Base-by-base conservation (phyloP, 2,113 vertebrate species). In the Clarias macrocephalus region DNA sequence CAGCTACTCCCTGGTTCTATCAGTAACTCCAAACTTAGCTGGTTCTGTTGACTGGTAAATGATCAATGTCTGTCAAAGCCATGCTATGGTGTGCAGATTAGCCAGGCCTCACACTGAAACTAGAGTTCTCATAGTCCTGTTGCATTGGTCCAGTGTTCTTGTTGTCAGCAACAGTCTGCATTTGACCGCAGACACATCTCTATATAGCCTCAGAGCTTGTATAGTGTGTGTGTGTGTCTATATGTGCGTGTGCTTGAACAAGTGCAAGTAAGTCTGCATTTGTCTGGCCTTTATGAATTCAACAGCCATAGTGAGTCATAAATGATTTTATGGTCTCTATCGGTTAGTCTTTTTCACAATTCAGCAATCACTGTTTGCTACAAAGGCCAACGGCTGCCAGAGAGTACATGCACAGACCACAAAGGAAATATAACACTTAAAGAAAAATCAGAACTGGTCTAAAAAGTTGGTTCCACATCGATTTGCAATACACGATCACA, bases 301-400 rank as follows among this genome's bases (percentile, higher is more conserved):
- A 90, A 88, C 89, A 92, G 94, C 94, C 94, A 88, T 93, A 92
- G 70, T 60, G 88, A 80, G 85, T 88, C 19, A 28, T 93, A 42
- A 48, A 48, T 48, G 48, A 90, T 91, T 73, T 91, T 91, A 91
- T 82, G 91, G 86, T 0, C 86, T 94, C 93, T 91, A 91, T 89
- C 93, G 92, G 92, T 54, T 21, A 91, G 81, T 73, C 18, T 63
- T 92, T 92, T 87, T 91, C 91, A 86, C 86, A 2, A 25, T 81
- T 90, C 1, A 48, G 87, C 89, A 79, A 65, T 84, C 87, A 28
- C 86, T 25, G 87, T 89, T 90, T 25, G 79, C 75, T 28, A 33
- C 21, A 79, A 33, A 28, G 5, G 19, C 33, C 76, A 13, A 52
- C 66, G 62, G 42, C 52, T 33, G 48, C 60, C 75, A 68, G 85